Conservation (phyloP, 2,113 vertebrate species). For the Nothocercus nigrocapillus region DNA sequence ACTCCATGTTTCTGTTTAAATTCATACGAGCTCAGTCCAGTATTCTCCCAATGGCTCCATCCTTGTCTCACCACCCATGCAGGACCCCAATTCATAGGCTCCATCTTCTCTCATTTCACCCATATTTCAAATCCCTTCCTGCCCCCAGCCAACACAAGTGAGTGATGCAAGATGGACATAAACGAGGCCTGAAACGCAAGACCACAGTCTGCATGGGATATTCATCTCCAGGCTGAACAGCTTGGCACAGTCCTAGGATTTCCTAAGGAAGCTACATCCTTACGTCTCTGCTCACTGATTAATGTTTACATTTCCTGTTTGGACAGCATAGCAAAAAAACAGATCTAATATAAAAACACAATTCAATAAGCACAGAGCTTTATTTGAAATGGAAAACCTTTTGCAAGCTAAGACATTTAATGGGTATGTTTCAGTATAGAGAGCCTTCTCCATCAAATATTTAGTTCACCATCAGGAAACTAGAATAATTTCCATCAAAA, state of each 20-base stretch:
- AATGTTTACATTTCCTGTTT: slow-evolving; percentile 66
- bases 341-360: not conserved
- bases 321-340: slow-evolving; percentile 1
- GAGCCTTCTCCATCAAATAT: not conserved
- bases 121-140: not conserved
- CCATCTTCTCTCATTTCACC: not conserved
- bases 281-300: not conserved
- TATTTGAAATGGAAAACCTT: not conserved
- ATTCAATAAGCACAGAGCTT: not conserved
- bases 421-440: not conserved
- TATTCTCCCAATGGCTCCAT: not conserved
- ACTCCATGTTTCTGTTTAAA: not conserved
- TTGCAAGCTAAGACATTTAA: not conserved
- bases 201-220: not conserved
- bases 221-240: not conserved
- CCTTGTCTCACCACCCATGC: not conserved
- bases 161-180: not conserved
- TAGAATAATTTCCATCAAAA: not conserved
- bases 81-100: not conserved
- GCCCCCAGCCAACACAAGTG: accelerated
- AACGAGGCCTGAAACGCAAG: not conserved
- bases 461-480: not conserved
- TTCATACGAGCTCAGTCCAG: not conserved
- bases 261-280: slow-evolving; percentile 63
- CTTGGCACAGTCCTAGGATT: slow-evolving; percentile 36